Conservation (phyloP, 2,888 invertebrate species). For the Nomada hirtipes region DNA sequence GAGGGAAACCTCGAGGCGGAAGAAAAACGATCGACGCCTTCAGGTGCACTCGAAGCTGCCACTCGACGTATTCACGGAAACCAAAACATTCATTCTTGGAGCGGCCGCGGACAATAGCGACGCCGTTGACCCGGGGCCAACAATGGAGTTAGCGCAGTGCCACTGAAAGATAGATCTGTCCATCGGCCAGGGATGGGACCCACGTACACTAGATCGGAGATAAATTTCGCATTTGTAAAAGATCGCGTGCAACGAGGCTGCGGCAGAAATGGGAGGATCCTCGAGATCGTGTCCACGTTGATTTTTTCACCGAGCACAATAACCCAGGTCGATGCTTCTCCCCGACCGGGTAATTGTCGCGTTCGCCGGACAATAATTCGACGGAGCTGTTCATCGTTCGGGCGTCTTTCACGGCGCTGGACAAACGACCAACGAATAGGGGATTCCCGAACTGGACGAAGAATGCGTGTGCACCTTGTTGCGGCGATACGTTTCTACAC, state of each 20-base stretch:
- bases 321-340: constrained; percentile 40
- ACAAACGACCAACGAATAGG: constrained; percentile 66
- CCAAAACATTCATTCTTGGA: constrained; percentile 77
- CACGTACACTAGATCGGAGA: constrained; percentile 74
- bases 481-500: constrained; percentile 45
- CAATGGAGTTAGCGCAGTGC: constrained; percentile 68
- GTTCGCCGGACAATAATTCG: constrained; percentile 54
- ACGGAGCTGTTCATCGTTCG: constrained; percentile 1
- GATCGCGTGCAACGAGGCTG: constrained; percentile 59
- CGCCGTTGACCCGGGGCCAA: constrained; percentile 65
- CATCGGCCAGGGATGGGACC: constrained; percentile 43
- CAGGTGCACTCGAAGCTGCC: constrained; percentile 69
- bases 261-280: constrained; percentile 39
- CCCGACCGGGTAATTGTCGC: constrained; percentile 72
- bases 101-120: constrained; percentile 65
- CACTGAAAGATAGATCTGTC: constrained; percentile 51
- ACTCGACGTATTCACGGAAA: constrained; percentile 74
- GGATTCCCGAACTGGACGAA: not conserved
- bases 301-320: constrained; percentile 65
- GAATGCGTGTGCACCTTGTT: not conserved
- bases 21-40: constrained; percentile 44
- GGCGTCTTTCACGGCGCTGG: constrained; percentile 19
- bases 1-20: constrained; percentile 29
- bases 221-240: constrained; percentile 78
- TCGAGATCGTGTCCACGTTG: constrained; percentile 41